A percentile compares a stretch with the other conserved stretches of the same genome.
These are phyloP conservation scores for Bujurquina vittata DNA, from an alignment of 2,113 vertebrate species.

Conservation along the genomic window DNA sequence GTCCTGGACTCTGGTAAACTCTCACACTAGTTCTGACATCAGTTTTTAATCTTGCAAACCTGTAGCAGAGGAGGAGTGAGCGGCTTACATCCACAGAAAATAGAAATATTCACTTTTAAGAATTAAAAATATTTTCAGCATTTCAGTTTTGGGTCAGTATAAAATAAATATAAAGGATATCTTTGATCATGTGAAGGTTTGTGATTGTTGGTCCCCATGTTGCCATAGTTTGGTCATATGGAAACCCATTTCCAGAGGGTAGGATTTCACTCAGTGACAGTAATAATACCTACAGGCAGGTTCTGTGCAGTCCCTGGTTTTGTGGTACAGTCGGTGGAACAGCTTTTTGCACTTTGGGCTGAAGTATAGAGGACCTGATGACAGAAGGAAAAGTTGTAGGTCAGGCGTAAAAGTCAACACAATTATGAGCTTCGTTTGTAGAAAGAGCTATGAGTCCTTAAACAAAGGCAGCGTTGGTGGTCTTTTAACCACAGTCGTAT, in stretches of 20 bases:
- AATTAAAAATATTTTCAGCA: background rate
- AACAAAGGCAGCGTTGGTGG: background rate
- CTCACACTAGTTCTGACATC: background rate
- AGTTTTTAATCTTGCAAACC: background rate
- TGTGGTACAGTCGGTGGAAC: conserved; percentile 92
- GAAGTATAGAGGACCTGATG: conserved; percentile 91
- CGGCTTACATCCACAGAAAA: background rate
- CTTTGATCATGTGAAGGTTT: too few species aligned
- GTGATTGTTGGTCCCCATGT: background rate
- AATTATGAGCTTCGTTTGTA: background rate
- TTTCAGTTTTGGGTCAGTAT: background rate
- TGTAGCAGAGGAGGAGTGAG: background rate
- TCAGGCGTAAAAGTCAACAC: background rate
- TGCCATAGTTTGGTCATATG: too few species aligned
- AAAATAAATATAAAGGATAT: too few species aligned
- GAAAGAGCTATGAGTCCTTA: background rate
- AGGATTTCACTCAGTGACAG: too few species aligned
- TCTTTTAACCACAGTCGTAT: background rate
- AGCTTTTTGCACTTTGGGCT: conserved; percentile 93
- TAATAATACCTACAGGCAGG: conserved; percentile 87
- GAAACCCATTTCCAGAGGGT: too few species aligned
- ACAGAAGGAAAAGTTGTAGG: background rate
- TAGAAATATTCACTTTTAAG: background rate
- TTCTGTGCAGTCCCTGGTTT: conserved; percentile 91
- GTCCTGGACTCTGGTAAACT: background rate